A percentile compares a stretch with the other conserved stretches of the same genome.
Evolutionary conservation across 2,888 invertebrate genomes (phyloP).

Genomic region (Cryptocephalus moraei): DNA sequence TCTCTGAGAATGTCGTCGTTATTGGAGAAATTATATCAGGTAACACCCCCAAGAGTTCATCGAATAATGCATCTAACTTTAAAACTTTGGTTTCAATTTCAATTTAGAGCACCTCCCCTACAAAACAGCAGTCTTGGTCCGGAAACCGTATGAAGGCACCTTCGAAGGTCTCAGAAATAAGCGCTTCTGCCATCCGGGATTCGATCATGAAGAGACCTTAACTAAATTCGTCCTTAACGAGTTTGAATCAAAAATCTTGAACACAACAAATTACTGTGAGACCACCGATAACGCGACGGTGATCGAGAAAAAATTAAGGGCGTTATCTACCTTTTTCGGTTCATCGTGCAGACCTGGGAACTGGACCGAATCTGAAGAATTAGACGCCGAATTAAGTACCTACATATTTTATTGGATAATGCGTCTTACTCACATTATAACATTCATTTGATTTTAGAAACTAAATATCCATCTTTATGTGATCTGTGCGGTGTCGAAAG

Average conservation of each 20-base stretch:
- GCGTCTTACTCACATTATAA: background rate
- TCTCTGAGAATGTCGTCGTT: slow-evolving; percentile 38
- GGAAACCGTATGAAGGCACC: slow-evolving; percentile 37
- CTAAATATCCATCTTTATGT: slow-evolving; percentile 23
- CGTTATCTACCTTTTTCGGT: slow-evolving; percentile 53
- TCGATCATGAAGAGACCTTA: slow-evolving; percentile 45
- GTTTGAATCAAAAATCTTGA: slow-evolving; percentile 40
- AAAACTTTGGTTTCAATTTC: background rate
- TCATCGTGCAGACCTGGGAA: slow-evolving; percentile 62
- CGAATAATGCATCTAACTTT: background rate
- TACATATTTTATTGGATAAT: slow-evolving; percentile 13
- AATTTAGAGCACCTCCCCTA: slow-evolving; percentile 31
- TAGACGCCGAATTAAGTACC: slow-evolving; percentile 52
- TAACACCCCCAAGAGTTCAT: slow-evolving; percentile 2
- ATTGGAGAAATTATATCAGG: slow-evolving; percentile 37
- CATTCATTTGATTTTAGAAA: slow-evolving; percentile 12
- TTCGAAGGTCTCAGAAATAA: slow-evolving; percentile 42
- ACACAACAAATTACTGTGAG: slow-evolving; percentile 16
- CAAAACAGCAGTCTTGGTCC: slow-evolving; percentile 51
- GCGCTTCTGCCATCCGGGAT: slow-evolving; percentile 57
- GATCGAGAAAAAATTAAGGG: slow-evolving; percentile 50
- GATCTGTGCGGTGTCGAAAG: slow-evolving; percentile 21
- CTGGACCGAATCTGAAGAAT: slow-evolving; percentile 47
- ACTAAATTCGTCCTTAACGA: slow-evolving; percentile 50
- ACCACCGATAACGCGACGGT: slow-evolving; percentile 32